These are phyloP conservation scores for Rugalucina vietnamica DNA, from an alignment of 2,888 invertebrate genomes.

Conservation along the genomic window DNA sequence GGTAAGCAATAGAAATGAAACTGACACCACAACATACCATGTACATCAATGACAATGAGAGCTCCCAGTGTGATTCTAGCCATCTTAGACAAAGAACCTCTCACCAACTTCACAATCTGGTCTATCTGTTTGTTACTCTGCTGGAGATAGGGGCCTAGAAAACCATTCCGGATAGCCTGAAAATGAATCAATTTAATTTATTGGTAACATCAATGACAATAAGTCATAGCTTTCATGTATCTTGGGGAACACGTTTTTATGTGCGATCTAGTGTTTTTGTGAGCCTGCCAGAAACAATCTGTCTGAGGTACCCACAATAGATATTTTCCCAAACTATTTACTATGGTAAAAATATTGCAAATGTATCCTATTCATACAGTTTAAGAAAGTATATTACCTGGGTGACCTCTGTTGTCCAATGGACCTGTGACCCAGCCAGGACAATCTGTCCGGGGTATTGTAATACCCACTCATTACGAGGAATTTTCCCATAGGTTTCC, in stretches of 20 bases:
- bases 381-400: slow-evolving; percentile 76
- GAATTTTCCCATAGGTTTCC: slow-evolving; percentile 76
- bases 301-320: too few species aligned
- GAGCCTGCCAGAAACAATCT: background rate
- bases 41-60: slow-evolving; percentile 84
- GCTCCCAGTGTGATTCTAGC: slow-evolving; percentile 83
- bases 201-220: too few species aligned
- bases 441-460: slow-evolving; percentile 84
- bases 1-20: too few species aligned
- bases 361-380: too few species aligned
- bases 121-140: slow-evolving; percentile 82
- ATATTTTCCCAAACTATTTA: too few species aligned
- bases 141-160: slow-evolving; percentile 77
- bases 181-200: too few species aligned
- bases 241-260: too few species aligned
- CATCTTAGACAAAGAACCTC: slow-evolving; percentile 82
- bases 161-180: slow-evolving; percentile 75
- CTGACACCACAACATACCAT: slow-evolving; percentile 76
- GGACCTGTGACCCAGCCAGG: slow-evolving; percentile 81
- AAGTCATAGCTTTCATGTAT: too few species aligned
- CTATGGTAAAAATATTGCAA: too few species aligned
- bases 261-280: background rate
- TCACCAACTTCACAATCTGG: slow-evolving; percentile 82
- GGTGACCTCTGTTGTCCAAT: slow-evolving; percentile 83
- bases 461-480: slow-evolving; percentile 81